Evolutionary conservation across 2,797 vertebrate genomes (phyloP), one percentile per base, ranked within the genome.

Genomic region (Alfaro cultratus): DNA sequence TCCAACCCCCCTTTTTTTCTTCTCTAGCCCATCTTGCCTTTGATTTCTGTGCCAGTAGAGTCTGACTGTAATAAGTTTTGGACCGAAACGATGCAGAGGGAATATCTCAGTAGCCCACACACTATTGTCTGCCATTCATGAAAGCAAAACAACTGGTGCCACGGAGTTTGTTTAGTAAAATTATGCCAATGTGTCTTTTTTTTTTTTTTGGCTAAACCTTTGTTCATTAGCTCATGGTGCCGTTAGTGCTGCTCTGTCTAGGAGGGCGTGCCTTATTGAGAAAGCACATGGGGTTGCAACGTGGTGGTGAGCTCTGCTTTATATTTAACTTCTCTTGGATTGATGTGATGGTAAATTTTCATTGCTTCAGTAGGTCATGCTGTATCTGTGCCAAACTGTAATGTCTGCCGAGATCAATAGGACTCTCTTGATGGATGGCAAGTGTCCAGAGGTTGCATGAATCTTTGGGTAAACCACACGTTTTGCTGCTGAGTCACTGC

Each of bases 141-240:
- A 91, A 94, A 91, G 88, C 80, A 92, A 93, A 93, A 90, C 89
- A 93, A 88, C 77, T 80, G 89, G 94, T 94, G 87, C 90, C 91
- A 93, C 85, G 86, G 91, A 86, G 86, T 87, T 82, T 88, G 76
- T 85, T 87, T 80, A 86, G 84, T 87, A 91, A 93, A 93, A 89
- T 88, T 91, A 80, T 67, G 57, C 41, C 75, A 75, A 89, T 80
- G 83, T 76, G 5, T 43, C 18, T 68, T 47, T 45, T 57, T 67
- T 21, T 36, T 57, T 55, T 55, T 53, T 55, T 55, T 12, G 78
- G 77, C 79, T 77, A 78, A 83, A 91, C 68, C 76, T 92, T 88
- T 75, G 77, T 74, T 36, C 74, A 92, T 80, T 83, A 77, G 81
- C 72, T 86, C 73, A 79, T 74, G 88, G 89, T 89, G 80, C 31